Conservation (phyloP, 2,888 invertebrate species). For the Carcina quercana region DNA sequence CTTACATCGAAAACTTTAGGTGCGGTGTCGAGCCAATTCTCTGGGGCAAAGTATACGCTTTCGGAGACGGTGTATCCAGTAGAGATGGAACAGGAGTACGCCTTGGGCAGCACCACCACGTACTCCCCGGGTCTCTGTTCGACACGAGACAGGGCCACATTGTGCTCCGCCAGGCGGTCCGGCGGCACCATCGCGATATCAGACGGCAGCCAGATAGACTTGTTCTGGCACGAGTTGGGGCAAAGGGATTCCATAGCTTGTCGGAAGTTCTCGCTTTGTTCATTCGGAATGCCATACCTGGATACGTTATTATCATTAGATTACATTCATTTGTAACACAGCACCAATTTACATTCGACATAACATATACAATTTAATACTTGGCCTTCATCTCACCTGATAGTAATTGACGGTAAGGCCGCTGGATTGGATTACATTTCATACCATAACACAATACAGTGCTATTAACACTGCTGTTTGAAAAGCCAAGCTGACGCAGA, state of each 20-base stretch:
- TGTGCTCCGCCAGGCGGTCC: conserved; percentile 80
- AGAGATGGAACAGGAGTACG: conserved; percentile 90
- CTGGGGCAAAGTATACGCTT: conserved; percentile 92
- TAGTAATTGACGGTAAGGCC: too few relatives aligned
- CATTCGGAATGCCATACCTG: conserved; percentile 87
- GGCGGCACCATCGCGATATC: conserved; percentile 97
- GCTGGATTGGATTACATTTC: too few relatives aligned
- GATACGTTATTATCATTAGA: too few relatives aligned
- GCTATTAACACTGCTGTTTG: too few relatives aligned
- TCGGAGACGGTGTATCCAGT: conserved; percentile 94
- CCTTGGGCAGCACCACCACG: conserved; percentile 89
- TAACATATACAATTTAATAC: too few relatives aligned
- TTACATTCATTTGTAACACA: too few relatives aligned
- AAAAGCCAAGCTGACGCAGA: too few relatives aligned
- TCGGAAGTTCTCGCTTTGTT: conserved; percentile 83
- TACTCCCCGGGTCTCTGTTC: conserved; percentile 92
- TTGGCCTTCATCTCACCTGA: too few relatives aligned
- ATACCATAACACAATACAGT: too few relatives aligned
- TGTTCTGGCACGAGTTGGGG: conserved; percentile 88
- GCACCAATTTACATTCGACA: too few relatives aligned
- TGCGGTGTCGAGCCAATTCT: conserved; percentile 84
- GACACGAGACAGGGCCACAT: conserved; percentile 85
- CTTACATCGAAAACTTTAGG: conserved; percentile 81
- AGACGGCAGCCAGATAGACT: conserved; percentile 90
- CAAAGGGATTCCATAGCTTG: conserved; percentile 83